A percentile compares a stretch with the other conserved stretches of the same genome.
Evolutionary conservation across 2,797 vertebrate genomes (phyloP).

Genomic region (Enteromius trimaculatus): DNA sequence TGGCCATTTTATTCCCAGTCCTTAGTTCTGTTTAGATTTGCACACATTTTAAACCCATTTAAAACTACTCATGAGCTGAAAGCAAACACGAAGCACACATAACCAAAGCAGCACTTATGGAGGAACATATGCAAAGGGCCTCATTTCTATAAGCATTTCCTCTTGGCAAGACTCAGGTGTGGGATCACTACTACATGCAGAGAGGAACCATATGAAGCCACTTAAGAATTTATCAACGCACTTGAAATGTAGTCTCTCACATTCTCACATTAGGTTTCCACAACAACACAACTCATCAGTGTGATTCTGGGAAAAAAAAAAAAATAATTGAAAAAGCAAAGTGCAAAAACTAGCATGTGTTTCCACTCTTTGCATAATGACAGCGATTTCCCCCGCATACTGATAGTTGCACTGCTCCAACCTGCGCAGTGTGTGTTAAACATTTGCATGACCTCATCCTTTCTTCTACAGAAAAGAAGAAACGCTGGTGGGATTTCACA

Average conservation of each 20-base stretch:
- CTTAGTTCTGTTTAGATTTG: neutral
- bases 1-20: neutral
- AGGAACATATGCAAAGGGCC: constrained; percentile 34
- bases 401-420: constrained; percentile 61
- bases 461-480: constrained; percentile 15
- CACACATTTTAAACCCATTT: constrained; percentile 2
- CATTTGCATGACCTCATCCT: constrained; percentile 53
- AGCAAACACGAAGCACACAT: constrained; percentile 22
- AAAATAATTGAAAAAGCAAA: neutral
- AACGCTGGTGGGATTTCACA: constrained; percentile 9
- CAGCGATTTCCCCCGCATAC: constrained; percentile 69
- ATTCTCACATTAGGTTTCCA: constrained; percentile 33
- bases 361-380: constrained; percentile 75
- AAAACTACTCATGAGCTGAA: constrained; percentile 1
- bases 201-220: constrained; percentile 60
- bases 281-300: constrained; percentile 42
- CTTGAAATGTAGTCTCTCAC: constrained; percentile 56
- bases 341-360: constrained; percentile 69
- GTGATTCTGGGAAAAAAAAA: constrained; percentile 7
- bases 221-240: constrained; percentile 56
- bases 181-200: constrained; percentile 32
- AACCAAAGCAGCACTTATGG: constrained; percentile 20
- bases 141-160: constrained; percentile 40
- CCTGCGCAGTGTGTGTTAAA: constrained; percentile 30
- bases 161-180: constrained; percentile 56